Conservation (phyloP, 2,113 vertebrate genomes). For the Melanotaenia duboulayi region DNA sequence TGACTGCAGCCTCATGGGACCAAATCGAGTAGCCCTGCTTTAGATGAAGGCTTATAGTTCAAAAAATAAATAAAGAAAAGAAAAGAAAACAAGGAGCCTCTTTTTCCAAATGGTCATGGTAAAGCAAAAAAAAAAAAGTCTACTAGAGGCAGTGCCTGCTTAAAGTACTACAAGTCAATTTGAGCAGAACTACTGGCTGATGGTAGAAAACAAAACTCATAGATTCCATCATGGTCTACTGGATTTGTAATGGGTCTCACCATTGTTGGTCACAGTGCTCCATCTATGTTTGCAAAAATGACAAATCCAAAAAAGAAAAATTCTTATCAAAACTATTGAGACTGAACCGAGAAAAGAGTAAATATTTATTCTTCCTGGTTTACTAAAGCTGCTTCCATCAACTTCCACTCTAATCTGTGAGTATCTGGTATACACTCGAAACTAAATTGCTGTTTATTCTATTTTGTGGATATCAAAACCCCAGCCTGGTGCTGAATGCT, state of each 20-base stretch:
- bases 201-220: slow-evolving; percentile 33
- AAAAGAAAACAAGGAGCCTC: slow-evolving; percentile 58
- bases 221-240: slow-evolving; percentile 43
- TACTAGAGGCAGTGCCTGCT: slow-evolving; percentile 27
- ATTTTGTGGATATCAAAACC: slow-evolving; percentile 70
- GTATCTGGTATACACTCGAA: slow-evolving; percentile 75
- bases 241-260: slow-evolving; percentile 47
- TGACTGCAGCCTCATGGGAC: no score
- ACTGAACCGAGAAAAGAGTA: slow-evolving; percentile 55
- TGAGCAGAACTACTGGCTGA: slow-evolving; percentile 50
- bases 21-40: no score
- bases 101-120: slow-evolving; percentile 66
- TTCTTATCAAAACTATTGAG: slow-evolving; percentile 58
- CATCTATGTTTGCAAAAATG: slow-evolving; percentile 57
- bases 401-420: slow-evolving; percentile 71
- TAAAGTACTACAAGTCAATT: slow-evolving; percentile 47
- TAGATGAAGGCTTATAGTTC: slow-evolving; percentile 50
- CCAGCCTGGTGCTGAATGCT: slow-evolving; percentile 65
- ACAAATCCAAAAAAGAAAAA: slow-evolving; percentile 66
- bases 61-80: not conserved
- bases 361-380: slow-evolving; percentile 76
- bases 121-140: slow-evolving; percentile 44
- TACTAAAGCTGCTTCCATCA: slow-evolving; percentile 67
- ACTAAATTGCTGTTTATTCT: slow-evolving; percentile 83
- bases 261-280: slow-evolving; percentile 44